A percentile compares a stretch with the other conserved stretches of the same genome.
Evolutionary conservation across 2,888 invertebrate species (phyloP).

Genomic region (Argyra leucocephala): DNA sequence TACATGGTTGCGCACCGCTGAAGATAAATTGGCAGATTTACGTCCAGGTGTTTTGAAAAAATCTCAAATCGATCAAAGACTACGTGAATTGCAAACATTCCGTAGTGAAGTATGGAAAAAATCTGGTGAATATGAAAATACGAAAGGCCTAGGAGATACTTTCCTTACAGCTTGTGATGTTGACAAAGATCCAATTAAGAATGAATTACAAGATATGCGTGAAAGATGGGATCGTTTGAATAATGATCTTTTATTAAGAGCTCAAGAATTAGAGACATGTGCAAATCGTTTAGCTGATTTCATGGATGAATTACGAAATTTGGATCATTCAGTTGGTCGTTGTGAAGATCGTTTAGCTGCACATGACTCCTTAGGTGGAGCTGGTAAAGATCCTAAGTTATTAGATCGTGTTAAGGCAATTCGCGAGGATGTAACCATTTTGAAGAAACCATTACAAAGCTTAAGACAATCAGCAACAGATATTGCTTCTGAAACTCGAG

Average conservation of each 20-base stretch:
- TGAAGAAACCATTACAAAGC: constrained; percentile 62
- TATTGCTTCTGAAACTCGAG: constrained; percentile 64
- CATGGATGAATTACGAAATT: constrained; percentile 70
- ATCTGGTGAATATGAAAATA: constrained; percentile 86
- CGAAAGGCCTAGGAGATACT: constrained; percentile 74
- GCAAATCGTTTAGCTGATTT: constrained; percentile 74
- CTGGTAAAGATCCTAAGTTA: constrained; percentile 72
- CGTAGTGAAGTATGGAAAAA: constrained; percentile 88
- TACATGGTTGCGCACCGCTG: constrained; percentile 80
- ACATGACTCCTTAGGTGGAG: constrained; percentile 58
- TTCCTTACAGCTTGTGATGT: constrained; percentile 81
- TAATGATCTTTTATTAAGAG: constrained; percentile 51
- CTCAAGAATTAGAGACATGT: constrained; percentile 59
- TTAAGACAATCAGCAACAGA: constrained; percentile 55
- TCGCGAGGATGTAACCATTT: constrained; percentile 67
- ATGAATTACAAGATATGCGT: constrained; percentile 69
- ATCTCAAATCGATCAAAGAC: constrained; percentile 75
- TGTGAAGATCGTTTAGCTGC: constrained; percentile 75
- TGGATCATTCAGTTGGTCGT: constrained; percentile 75
- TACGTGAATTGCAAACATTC: constrained; percentile 78
- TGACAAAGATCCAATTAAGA: constrained; percentile 81
- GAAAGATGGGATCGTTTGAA: constrained; percentile 86
- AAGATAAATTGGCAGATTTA: constrained; percentile 70
- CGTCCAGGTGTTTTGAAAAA: constrained; percentile 73
- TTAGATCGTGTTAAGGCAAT: constrained; percentile 75